A percentile compares a stretch with the other conserved stretches of the same genome.
Evolutionary conservation across 1,140 invertebrate genomes (phyloP).

Genomic region (Contarinia nasturtii): DNA sequence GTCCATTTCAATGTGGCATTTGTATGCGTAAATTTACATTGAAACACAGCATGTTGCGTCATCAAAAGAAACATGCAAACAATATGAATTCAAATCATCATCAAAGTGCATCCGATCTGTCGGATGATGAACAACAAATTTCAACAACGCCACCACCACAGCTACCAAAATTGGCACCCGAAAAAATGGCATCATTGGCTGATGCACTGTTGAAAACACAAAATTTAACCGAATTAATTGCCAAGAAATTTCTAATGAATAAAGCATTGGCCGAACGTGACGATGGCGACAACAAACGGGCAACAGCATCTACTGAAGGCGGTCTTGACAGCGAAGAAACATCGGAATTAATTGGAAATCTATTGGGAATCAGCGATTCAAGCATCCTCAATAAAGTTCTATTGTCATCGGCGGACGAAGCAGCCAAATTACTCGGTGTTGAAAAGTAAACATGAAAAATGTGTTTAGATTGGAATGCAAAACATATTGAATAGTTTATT

Average conservation of each 20-base stretch:
- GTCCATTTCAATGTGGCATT: conserved; percentile 49
- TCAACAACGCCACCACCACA: conserved; percentile 10
- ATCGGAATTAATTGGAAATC: conserved; percentile 68
- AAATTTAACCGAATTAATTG: not conserved
- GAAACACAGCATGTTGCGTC: conserved; percentile 85
- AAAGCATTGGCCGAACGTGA: not conserved
- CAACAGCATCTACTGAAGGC: not conserved
- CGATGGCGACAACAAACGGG: not conserved
- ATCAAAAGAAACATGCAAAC: conserved; percentile 62
- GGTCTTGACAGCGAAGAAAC: conserved; percentile 19
- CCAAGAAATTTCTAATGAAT: conserved; percentile 1
- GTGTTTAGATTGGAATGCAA: too few relatives aligned
- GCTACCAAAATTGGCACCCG: conserved; percentile 8
- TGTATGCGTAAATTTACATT: conserved; percentile 69
- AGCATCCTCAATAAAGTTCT: conserved; percentile 74
- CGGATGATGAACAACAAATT: conserved; percentile 25
- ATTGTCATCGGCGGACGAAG: conserved; percentile 62
- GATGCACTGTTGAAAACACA: not conserved
- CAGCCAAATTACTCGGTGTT: conserved; percentile 69
- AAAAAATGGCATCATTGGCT: conserved; percentile 7
- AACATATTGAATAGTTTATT: too few relatives aligned
- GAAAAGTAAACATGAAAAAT: conserved; percentile 43
- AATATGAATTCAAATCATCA: conserved; percentile 17
- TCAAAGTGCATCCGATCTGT: conserved; percentile 20
- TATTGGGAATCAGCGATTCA: conserved; percentile 69